These are phyloP conservation scores for Paraescarpia echinospica DNA, from an alignment of 1,140 invertebrate species.

Conservation along the genomic window DNA sequence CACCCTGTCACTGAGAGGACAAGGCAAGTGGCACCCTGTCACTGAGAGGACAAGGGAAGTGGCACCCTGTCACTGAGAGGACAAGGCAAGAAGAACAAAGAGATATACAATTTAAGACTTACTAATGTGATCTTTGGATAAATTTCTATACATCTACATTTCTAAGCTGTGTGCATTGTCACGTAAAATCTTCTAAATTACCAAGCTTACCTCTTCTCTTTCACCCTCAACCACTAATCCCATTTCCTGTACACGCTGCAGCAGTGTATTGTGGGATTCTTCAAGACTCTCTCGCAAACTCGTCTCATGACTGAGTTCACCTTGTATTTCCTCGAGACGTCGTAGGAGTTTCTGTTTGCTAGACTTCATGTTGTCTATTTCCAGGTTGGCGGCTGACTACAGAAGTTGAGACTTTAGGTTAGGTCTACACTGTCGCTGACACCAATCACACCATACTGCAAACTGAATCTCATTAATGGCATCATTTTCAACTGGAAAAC, in stretches of 20 bases:
- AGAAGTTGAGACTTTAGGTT: not conserved
- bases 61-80: not conserved
- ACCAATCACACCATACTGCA: not conserved
- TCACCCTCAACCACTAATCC: constrained; percentile 42
- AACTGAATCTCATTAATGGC: not conserved
- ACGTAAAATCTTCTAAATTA: not conserved
- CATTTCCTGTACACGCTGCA: constrained; percentile 42
- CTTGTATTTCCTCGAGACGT: constrained; percentile 39
- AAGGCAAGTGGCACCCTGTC: no score
- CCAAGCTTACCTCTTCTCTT: constrained; percentile 33
- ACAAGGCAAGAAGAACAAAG: no score
- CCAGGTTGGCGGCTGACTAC: not conserved
- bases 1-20: no score
- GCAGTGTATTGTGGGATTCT: constrained; percentile 45
- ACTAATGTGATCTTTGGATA: not conserved
- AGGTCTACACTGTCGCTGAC: not conserved
- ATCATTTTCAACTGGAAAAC: no score
- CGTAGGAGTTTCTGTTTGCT: constrained; percentile 34
- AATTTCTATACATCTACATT: no score
- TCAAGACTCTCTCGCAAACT: constrained; percentile 46
- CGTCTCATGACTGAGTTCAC: constrained; percentile 42
- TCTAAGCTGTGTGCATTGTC: no score
- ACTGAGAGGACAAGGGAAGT: not conserved
- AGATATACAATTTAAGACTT: not conserved
- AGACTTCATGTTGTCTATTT: constrained; percentile 12